Conservation (phyloP, 2,888 invertebrate genomes). For the Brenthis ino region DNA sequence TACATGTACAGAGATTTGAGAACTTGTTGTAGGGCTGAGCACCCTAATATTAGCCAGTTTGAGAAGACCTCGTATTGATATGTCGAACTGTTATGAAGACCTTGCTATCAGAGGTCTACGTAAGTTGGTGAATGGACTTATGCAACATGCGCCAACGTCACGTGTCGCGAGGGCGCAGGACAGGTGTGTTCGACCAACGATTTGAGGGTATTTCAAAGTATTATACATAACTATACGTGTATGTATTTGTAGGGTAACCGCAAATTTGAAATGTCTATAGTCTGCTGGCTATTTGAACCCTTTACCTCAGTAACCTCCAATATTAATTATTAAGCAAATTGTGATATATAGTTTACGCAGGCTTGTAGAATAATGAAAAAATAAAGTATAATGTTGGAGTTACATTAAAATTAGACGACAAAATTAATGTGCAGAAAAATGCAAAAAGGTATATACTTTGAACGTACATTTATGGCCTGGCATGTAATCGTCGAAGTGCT, state of each 20-base stretch:
- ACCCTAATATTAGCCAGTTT: conserved; percentile 58
- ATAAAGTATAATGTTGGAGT: too few species aligned
- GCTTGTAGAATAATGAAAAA: too few species aligned
- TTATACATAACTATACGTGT: conserved; percentile 68
- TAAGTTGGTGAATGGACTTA: conserved; percentile 53
- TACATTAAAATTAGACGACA: too few species aligned
- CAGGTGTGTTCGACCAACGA: conserved; percentile 78
- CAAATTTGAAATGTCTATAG: conserved; percentile 21
- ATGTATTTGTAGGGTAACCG: conserved; percentile 55
- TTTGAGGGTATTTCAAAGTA: conserved; percentile 72
- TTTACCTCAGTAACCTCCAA: too few species aligned
- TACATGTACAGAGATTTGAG: conserved; percentile 65
- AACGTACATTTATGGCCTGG: too few species aligned
- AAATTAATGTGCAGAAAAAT: too few species aligned
- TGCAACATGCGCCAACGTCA: conserved; percentile 66
- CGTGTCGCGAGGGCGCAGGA: conserved; percentile 77
- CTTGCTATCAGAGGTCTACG: conserved; percentile 47
- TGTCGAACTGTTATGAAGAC: neutral
- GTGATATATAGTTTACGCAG: too few species aligned
- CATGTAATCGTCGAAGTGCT: too few species aligned
- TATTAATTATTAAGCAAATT: too few species aligned
- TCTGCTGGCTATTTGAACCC: too few species aligned
- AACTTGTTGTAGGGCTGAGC: conserved; percentile 52
- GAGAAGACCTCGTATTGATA: conserved; percentile 42
- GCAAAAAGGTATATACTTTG: too few species aligned